Evolutionary conservation across 2,113 vertebrate species (phyloP), one percentile per base, ranked within the genome.

Genomic region (Ifrita kowaldi): DNA sequence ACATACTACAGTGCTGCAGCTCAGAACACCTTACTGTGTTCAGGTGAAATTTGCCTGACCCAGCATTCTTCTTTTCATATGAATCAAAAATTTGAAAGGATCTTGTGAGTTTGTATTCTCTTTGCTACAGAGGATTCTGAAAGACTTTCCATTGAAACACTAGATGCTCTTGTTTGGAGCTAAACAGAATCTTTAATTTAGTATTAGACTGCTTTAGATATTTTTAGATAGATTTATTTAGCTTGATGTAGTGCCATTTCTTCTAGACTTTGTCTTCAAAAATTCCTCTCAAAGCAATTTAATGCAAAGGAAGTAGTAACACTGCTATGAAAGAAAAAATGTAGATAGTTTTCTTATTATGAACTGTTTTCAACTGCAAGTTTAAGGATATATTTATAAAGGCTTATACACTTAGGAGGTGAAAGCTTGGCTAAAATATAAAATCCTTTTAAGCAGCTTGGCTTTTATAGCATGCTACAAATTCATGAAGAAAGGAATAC

Each of bases 391-490:
- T 52, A 55, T 89, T 95, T 91, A 33, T 75, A 84, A 87, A 90
- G 67, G 59, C 56, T 96, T 94, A 94, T 56, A 79, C 20, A 37
- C 44, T 89, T 59, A 67, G 74, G 39, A 84, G 39, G 90, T 9
- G 18, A 94, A 96, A 95, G 44, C 60, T 39, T 86, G 77, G 63
- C 78, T 95, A 80, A 96, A 93, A 87, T 87, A 68, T 42, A 88
- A 92, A 97, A 97, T 94, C 84, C 75, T 68, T 91, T 93, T 90
- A 95, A 96, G 84, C 46, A 93, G 90, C 77, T 96, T 32, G 11
- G 68, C 65, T 86, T 89, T 95, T 78, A 92, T 84, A 95, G 68
- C 88, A 78, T 75, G 64, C 92, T 85, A 94, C 89, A 83, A 95
- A 96, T 93, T 94, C 89, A 71, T 21, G 71, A 93, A 95, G 87